Evolutionary conservation across 2,888 invertebrate species (phyloP).

Genomic region (Anthophora plumipes): DNA sequence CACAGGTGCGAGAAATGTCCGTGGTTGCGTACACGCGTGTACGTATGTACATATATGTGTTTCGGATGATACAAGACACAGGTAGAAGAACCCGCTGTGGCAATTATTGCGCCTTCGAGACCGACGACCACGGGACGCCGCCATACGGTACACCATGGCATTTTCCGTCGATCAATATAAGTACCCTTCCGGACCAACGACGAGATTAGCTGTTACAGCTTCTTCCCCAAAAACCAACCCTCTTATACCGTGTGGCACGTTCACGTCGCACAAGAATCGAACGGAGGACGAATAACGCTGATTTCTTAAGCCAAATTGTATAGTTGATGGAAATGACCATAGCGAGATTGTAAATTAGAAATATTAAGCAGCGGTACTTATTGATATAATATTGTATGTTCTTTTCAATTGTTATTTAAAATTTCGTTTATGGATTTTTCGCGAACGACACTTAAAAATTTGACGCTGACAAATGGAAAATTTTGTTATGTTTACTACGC

Average conservation of each 20-base stretch:
- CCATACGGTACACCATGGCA: conserved; percentile 36
- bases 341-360: too few species aligned
- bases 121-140: conserved; percentile 16
- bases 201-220: conserved; percentile 38
- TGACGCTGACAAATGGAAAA: too few species aligned
- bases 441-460: too few species aligned
- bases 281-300: too few species aligned
- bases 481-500: too few species aligned
- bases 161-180: conserved; percentile 59
- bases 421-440: too few species aligned
- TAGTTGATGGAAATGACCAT: too few species aligned
- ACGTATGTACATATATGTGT: not conserved
- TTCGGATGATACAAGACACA: not conserved
- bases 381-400: too few species aligned
- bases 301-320: too few species aligned
- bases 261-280: not conserved
- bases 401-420: too few species aligned
- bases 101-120: conserved; percentile 47
- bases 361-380: too few species aligned
- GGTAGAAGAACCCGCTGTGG: conserved; percentile 13
- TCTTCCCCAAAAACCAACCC: conserved; percentile 16
- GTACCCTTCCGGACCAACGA: conserved; percentile 33
- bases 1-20: conserved; percentile 75
- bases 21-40: conserved; percentile 18
- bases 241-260: not conserved